Conservation (phyloP, 2,113 vertebrate species). For the Takifugu bimaculatus region DNA sequence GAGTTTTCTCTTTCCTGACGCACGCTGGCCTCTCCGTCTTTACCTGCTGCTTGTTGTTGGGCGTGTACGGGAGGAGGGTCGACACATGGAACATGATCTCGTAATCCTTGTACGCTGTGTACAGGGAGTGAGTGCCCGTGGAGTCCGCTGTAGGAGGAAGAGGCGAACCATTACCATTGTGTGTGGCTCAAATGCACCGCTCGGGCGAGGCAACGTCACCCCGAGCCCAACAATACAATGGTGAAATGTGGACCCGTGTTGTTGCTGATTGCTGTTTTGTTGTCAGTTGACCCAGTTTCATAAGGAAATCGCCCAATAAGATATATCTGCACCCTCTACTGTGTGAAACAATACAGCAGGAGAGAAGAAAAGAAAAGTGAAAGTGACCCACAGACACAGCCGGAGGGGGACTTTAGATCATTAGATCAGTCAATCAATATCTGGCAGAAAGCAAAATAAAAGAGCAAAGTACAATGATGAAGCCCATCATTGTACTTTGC, state of each 20-base stretch:
- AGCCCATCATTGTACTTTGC: too few species aligned
- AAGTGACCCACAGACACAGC: background rate
- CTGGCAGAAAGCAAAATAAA: constrained; percentile 7
- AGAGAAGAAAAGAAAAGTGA: background rate
- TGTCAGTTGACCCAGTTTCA: too few species aligned
- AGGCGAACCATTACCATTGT: background rate
- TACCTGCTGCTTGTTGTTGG: constrained; percentile 98
- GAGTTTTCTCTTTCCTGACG: background rate
- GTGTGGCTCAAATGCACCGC: background rate
- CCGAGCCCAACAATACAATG: background rate
- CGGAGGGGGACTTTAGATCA: too few species aligned
- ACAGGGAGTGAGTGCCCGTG: constrained; percentile 91
- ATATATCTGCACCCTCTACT: too few species aligned
- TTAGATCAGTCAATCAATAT: background rate
- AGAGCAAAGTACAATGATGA: constrained; percentile 12
- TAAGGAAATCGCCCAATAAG: too few species aligned
- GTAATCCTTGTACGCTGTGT: constrained; percentile 94
- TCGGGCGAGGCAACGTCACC: background rate
- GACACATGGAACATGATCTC: constrained; percentile 98
- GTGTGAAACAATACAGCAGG: background rate
- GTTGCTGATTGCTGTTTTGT: background rate
- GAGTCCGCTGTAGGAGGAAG: constrained; percentile 84
- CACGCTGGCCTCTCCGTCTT: background rate
- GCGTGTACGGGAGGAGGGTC: constrained; percentile 92
- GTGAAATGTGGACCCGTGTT: too few species aligned